Base-by-base conservation (phyloP, 2,113 vertebrate species). In the Brevimyrus niger region DNA sequence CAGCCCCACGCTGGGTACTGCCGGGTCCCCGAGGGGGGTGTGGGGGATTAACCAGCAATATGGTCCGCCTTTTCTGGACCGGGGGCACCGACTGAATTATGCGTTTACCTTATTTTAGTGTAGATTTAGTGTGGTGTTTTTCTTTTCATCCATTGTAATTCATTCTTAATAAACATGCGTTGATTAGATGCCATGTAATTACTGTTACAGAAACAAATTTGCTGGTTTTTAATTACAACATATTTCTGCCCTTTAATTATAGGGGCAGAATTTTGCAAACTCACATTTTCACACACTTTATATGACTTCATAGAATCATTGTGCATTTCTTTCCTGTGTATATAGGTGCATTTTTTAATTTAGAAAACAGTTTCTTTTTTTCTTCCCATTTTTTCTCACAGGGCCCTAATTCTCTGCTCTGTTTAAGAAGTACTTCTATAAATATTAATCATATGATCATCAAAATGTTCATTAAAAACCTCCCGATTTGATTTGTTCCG, bases 1-100 rank as follows among this genome's bases (percentile, higher is more conserved):
- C 87, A 85, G 91, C 91, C 91, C 90, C 93, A 93, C 91, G 90
- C 93, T 91, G 92, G 89, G 89, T 89, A 88, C 92, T 93, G 91
- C 92, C 91, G 88, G 89, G 80, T 42, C 48, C 53, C 55, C 27
- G 10, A 53, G 38, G 53, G 53, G 80, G n/a, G 35, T 55, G 21
- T 21, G 82, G 19, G 35, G 55, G 42, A 47, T 55, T 44, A 83
- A 89, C 51, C 84, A 38, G 55, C 21, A 31, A 44, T 23, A 19
- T 87, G 27, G 44, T 86, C 6, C 1, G 55, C 38, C 85, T 50
- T 13, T 17, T 53, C 85, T 86, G 19, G 8, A 35, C 48, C 13
- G n/a, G 9, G 9, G 31, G 31, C 48, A 5, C 15, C 50, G 10
- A 1, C 9, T 19, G 27, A 53, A 87, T 31, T 87, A 5, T 38